Evolutionary conservation across 2,113 vertebrate species (phyloP).

Genomic region (Laticauda laticaudata): DNA sequence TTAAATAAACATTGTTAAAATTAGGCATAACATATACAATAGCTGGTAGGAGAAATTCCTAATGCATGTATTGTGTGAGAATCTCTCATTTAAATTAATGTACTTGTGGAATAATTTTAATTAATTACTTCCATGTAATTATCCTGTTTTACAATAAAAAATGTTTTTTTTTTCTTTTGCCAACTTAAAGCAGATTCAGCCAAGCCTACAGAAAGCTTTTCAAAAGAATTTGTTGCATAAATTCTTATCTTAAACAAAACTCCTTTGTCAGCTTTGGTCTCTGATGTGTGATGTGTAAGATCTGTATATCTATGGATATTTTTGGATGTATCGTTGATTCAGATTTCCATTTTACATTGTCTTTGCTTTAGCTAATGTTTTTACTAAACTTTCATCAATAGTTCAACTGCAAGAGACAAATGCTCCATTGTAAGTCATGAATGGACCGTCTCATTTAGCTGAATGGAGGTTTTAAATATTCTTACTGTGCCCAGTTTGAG

Average conservation of each 20-base stretch:
- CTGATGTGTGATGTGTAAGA: background rate
- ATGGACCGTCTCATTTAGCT: constrained; percentile 48
- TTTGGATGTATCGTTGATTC: constrained; percentile 21
- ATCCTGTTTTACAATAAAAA: background rate
- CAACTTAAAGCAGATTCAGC: background rate
- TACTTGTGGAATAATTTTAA: background rate
- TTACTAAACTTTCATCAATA: constrained; percentile 28
- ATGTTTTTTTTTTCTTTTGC: background rate
- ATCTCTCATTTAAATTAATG: background rate
- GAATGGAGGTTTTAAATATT: constrained; percentile 49
- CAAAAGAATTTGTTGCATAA: background rate
- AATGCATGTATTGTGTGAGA: background rate
- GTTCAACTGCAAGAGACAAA: constrained; percentile 51
- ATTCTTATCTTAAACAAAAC: constrained; percentile 23
- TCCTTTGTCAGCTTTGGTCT: constrained; percentile 30
- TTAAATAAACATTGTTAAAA: background rate
- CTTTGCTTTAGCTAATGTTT: constrained; percentile 35
- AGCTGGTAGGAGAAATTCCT: constrained; percentile 15
- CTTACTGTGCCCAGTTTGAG: constrained; percentile 37
- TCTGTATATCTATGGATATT: background rate
- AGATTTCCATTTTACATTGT: background rate
- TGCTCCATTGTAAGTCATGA: constrained; percentile 49
- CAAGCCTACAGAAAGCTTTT: background rate
- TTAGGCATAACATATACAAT: rapidly evolving
- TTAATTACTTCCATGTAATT: background rate